Conservation (phyloP, 2,113 vertebrate genomes). For the Vireo altiloquus region DNA sequence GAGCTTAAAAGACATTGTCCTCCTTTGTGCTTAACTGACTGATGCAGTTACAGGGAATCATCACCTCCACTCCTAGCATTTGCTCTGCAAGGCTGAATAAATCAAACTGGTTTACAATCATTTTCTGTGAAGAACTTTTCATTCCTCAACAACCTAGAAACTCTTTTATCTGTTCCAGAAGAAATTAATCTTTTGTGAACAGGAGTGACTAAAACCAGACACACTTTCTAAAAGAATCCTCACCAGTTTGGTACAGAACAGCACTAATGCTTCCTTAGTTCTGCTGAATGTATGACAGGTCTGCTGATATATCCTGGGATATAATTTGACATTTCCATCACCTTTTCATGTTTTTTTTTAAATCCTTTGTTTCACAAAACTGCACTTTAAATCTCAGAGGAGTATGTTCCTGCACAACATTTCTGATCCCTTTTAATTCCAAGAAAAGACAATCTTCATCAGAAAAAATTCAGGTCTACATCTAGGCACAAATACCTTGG, state of each 20-base stretch:
- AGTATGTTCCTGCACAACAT: neutral
- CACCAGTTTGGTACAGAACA: neutral
- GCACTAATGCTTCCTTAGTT: neutral
- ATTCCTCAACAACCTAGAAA: neutral
- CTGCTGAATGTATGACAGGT: neutral
- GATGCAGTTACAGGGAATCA: neutral
- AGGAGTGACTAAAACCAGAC: neutral
- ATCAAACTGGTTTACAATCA: neutral
- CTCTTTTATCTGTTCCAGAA: neutral
- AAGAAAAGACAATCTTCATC: neutral
- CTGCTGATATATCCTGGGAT: neutral
- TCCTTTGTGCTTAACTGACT: neutral
- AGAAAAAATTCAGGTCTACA: neutral
- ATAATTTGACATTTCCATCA: neutral
- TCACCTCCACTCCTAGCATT: neutral
- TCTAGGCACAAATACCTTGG: neutral
- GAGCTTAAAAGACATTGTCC: neutral
- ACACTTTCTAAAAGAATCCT: neutral
- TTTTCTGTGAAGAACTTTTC: neutral
- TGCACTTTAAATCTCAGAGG: neutral
- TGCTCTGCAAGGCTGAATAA: neutral
- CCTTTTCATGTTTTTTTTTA: neutral
- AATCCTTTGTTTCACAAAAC: neutral
- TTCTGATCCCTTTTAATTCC: neutral
- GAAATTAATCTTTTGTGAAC: neutral